These are phyloP conservation scores for Bubo scandiacus DNA, from an alignment of 2,113 vertebrate genomes.

Conservation along the genomic window DNA sequence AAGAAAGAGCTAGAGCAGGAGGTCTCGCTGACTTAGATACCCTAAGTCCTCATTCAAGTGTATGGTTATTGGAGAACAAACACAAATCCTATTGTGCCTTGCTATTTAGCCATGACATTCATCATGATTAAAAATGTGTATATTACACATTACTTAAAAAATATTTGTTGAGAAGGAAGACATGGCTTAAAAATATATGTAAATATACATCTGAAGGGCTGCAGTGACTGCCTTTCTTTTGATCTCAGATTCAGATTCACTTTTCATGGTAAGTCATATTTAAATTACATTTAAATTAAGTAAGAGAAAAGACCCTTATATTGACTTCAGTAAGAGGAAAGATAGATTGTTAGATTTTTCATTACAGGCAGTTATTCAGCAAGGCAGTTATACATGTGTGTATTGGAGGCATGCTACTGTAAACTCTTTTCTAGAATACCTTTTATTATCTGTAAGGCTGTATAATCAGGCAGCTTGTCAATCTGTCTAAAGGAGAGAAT, in stretches of 20 bases:
- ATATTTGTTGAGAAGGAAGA: background rate
- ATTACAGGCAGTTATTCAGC: background rate
- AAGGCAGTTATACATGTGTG: background rate
- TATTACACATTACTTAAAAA: background rate
- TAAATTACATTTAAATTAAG: background rate
- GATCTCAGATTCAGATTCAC: background rate
- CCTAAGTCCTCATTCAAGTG: background rate
- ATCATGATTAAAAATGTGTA: background rate
- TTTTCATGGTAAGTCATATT: background rate
- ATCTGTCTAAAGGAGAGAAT: background rate
- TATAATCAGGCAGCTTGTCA: background rate
- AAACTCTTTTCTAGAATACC: background rate
- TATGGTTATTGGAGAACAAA: background rate
- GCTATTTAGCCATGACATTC: background rate
- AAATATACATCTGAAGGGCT: background rate
- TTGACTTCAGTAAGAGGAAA: background rate
- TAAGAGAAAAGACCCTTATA: background rate
- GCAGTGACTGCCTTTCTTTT: background rate
- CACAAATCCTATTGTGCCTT: background rate
- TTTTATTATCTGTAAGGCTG: background rate
- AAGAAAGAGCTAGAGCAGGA: background rate
- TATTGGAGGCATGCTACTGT: background rate
- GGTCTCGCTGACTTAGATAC: background rate
- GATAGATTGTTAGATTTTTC: background rate
- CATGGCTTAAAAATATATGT: background rate